These are phyloP conservation scores for Agrilus planipennis DNA, from an alignment of 1,140 invertebrate species.

Conservation along the genomic window DNA sequence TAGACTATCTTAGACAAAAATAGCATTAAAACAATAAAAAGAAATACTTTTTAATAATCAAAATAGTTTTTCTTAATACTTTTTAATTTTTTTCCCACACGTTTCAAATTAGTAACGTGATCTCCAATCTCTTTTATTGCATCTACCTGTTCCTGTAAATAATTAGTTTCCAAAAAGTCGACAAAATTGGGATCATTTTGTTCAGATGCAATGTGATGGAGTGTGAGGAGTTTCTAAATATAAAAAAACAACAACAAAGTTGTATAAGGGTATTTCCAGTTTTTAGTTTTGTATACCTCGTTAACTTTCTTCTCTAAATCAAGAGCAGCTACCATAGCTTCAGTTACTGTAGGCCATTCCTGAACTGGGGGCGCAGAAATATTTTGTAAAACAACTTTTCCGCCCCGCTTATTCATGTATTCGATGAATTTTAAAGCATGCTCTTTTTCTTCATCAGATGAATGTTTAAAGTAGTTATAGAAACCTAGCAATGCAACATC, in stretches of 20 bases:
- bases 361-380: conserved; percentile 48
- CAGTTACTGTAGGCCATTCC: conserved; percentile 50
- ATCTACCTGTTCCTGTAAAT: conserved; percentile 64
- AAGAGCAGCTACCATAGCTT: conserved; percentile 60
- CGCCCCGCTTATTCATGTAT: conserved; percentile 75
- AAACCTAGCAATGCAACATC: conserved; percentile 67
- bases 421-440: conserved; percentile 65
- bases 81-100: conserved; percentile 57
- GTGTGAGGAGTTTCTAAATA: conserved; percentile 48
- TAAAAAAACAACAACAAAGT: no score
- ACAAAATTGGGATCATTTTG: conserved; percentile 58
- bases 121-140: conserved; percentile 60
- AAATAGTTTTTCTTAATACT: no score
- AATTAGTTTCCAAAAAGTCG: conserved; percentile 61
- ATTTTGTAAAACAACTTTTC: conserved; percentile 42
- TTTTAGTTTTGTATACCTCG: no score
- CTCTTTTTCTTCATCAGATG: conserved; percentile 61
- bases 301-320: conserved; percentile 71
- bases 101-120: conserved; percentile 56
- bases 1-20: no score
- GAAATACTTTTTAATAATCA: no score
- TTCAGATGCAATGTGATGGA: conserved; percentile 51
- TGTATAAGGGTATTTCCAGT: no score
- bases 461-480: conserved; percentile 56
- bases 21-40: no score